phyloP scores from a whole-genome alignment of 2,888 invertebrate species.

The Tetrapedia diversipes region DNA sequence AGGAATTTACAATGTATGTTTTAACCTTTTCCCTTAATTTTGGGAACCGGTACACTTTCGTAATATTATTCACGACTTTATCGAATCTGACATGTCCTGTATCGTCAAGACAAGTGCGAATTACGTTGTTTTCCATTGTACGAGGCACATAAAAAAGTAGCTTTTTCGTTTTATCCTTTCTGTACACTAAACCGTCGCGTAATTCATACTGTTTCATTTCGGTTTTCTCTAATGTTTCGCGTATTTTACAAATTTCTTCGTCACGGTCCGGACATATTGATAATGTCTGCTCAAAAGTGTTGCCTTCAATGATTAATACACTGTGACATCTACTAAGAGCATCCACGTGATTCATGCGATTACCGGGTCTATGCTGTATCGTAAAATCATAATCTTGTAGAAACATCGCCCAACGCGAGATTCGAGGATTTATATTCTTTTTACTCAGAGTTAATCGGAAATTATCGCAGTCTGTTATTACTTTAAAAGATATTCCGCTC shows the following conservation, averaged over 20 bases:
- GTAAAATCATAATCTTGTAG: slow-evolving; percentile 1
- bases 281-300: neutral
- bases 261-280: too few species aligned
- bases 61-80: slow-evolving; percentile 5
- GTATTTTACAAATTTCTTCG: neutral
- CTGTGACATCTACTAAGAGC: slow-evolving; percentile 9
- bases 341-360: slow-evolving; percentile 4
- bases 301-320: neutral
- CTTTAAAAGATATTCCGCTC: neutral
- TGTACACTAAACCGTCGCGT: slow-evolving; percentile 1
- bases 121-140: slow-evolving; percentile 25
- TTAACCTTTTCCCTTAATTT: slow-evolving; percentile 1
- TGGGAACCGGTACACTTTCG: slow-evolving; percentile 19
- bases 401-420: slow-evolving; percentile 7
- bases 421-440: slow-evolving; percentile 2
- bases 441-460: slow-evolving; percentile 6
- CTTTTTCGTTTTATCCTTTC: slow-evolving; percentile 14
- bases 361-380: slow-evolving; percentile 1
- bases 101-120: slow-evolving; percentile 21
- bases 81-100: too few species aligned
- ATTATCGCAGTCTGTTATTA: slow-evolving; percentile 20
- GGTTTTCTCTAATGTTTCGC: neutral
- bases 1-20: slow-evolving; percentile 12
- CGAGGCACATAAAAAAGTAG: too few species aligned
- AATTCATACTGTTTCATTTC: slow-evolving; percentile 12